These are phyloP conservation scores for Heliconius hewitsoni DNA, from an alignment of 1,140 invertebrate genomes.

Conservation along the genomic window DNA sequence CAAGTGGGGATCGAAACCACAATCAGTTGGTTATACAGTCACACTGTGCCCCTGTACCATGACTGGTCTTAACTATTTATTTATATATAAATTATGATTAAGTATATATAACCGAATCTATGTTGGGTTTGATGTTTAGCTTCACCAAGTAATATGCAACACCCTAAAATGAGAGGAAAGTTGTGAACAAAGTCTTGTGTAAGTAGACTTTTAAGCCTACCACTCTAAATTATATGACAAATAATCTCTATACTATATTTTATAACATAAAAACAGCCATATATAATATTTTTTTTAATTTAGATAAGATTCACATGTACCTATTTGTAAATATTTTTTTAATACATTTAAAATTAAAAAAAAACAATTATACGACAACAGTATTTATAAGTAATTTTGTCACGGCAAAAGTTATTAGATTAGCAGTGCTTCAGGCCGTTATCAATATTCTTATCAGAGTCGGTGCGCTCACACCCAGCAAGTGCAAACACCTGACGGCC, in stretches of 20 bases:
- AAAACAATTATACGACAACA: neutral
- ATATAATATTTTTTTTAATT: neutral
- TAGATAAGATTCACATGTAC: neutral
- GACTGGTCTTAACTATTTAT: too few species aligned
- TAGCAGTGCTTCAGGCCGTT: conserved; percentile 41
- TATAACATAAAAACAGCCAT: too few species aligned
- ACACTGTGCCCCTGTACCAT: too few species aligned
- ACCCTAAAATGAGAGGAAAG: neutral
- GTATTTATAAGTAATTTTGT: neutral
- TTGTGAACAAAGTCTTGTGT: neutral
- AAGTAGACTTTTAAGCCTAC: neutral
- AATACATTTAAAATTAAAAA: neutral
- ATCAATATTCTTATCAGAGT: conserved; percentile 67
- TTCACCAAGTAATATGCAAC: too few species aligned
- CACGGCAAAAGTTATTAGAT: conserved; percentile 2
- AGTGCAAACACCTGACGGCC: conserved; percentile 70
- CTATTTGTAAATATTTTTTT: neutral
- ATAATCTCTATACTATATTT: too few species aligned
- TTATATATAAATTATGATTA: too few species aligned
- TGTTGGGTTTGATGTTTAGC: too few species aligned
- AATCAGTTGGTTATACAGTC: too few species aligned
- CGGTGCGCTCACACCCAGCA: conserved; percentile 59
- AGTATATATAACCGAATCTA: too few species aligned
- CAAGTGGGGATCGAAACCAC: too few species aligned
- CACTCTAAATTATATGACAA: neutral